These are phyloP conservation scores for Palythoa heliodiscus DNA, from an alignment of 92 coral and sea anemone genomes.

Conservation along the genomic window DNA sequence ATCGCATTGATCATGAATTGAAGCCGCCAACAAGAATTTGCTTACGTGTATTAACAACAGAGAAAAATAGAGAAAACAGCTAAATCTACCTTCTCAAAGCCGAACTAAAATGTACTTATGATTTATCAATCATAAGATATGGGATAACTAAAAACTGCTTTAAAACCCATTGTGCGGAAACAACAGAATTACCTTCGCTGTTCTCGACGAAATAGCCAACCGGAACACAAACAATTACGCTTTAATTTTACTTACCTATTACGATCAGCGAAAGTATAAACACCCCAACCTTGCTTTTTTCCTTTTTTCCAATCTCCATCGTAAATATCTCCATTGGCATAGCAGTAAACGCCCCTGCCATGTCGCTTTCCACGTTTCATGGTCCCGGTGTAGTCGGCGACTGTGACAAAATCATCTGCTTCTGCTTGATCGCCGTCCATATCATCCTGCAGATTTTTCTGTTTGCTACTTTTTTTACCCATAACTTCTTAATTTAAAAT, in stretches of 20 bases:
- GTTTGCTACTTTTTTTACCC: constrained; percentile 37
- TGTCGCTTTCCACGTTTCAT: constrained; percentile 76
- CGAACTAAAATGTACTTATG: neutral
- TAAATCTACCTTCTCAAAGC: neutral
- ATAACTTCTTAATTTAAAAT: constrained; percentile 5
- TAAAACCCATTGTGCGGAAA: constrained; percentile 9
- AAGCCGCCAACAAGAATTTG: neutral
- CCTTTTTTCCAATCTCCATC: constrained; percentile 98
- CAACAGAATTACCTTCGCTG: constrained; percentile 1
- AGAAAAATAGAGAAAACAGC: neutral
- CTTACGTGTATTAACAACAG: neutral
- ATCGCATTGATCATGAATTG: too few relatives aligned
- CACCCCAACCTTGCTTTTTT: constrained; percentile 83
- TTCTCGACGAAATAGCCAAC: constrained; percentile 19
- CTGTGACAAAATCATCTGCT: constrained; percentile 63
- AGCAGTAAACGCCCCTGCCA: constrained; percentile 88
- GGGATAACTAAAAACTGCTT: neutral
- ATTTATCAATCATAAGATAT: neutral
- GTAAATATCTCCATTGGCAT: constrained; percentile 91
- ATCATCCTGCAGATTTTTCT: constrained; percentile 30
- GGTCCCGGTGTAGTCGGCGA: constrained; percentile 75
- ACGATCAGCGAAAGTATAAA: constrained; percentile 77
- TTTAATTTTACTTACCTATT: constrained; percentile 56
- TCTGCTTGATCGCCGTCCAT: constrained; percentile 51
- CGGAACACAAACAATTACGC: neutral